phyloP scores from a whole-genome alignment of 2,113 vertebrate species.

The Cairina moschata region DNA sequence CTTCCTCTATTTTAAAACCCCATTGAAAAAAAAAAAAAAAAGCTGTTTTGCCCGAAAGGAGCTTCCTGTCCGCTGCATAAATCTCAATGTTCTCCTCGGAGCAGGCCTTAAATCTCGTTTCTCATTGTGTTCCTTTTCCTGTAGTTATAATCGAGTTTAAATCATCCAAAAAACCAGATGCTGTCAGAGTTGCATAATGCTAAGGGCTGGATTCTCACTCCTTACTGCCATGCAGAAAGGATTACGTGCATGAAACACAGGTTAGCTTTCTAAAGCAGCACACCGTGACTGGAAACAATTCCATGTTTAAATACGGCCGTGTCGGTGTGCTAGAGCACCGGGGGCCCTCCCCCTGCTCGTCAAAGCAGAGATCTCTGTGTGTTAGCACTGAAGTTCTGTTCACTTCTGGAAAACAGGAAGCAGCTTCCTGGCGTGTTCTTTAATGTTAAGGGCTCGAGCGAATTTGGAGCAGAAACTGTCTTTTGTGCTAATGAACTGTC shows the following conservation, averaged over 20 bases:
- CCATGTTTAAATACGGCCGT: not conserved
- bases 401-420: constrained; percentile 34
- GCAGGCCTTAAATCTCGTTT: not conserved
- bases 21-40: not conserved
- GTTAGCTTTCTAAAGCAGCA: not conserved
- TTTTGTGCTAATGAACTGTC: not conserved
- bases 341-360: not conserved
- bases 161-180: not conserved
- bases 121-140: constrained; percentile 44
- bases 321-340: fast-evolving
- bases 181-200: constrained; percentile 8
- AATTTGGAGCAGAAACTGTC: not conserved
- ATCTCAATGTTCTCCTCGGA: not conserved
- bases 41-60: not conserved
- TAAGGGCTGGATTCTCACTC: not conserved
- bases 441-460: not conserved
- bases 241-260: not conserved
- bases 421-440: not conserved
- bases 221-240: not conserved
- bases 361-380: not conserved
- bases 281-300: not conserved
- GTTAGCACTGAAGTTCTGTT: not conserved
- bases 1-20: constrained; percentile 11
- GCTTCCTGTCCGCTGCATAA: constrained; percentile 10
- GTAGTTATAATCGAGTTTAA: not conserved